Evolutionary conservation across 2,113 vertebrate species (phyloP).

Genomic region (Tricholaema leucomelas): DNA sequence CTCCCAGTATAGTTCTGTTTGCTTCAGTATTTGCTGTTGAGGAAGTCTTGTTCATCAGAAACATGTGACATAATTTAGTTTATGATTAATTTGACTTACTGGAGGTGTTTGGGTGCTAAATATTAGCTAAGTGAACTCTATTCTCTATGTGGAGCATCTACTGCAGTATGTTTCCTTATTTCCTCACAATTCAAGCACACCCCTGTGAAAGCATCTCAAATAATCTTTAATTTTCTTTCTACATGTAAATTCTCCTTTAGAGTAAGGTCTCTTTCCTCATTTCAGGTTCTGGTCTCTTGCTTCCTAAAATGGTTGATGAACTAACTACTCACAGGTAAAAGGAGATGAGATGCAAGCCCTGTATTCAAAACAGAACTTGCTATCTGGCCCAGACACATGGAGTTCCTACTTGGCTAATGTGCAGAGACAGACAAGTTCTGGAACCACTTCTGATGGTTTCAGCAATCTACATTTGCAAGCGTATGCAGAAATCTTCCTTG

Average conservation of each 20-base stretch:
- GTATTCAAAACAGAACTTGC: background rate
- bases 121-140: background rate
- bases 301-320: slow-evolving; percentile 10
- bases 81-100: background rate
- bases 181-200: background rate
- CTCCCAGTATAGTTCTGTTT: slow-evolving; percentile 8
- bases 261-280: background rate
- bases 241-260: background rate
- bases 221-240: background rate
- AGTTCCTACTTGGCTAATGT: background rate
- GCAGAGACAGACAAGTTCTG: background rate
- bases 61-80: background rate
- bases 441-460: slow-evolving; percentile 4
- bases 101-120: slow-evolving; percentile 27
- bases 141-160: background rate
- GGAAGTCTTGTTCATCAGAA: slow-evolving; percentile 20
- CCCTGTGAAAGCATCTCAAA: background rate
- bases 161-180: background rate
- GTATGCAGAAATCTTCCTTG: slow-evolving; percentile 24
- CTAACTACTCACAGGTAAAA: background rate
- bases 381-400: background rate
- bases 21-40: slow-evolving; percentile 4
- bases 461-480: background rate
- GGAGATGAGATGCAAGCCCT: background rate
- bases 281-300: background rate